Evolutionary conservation across 2,113 vertebrate species (phyloP), one percentile per base, ranked within the genome.

Genomic region (Talpa occidentalis): DNA sequence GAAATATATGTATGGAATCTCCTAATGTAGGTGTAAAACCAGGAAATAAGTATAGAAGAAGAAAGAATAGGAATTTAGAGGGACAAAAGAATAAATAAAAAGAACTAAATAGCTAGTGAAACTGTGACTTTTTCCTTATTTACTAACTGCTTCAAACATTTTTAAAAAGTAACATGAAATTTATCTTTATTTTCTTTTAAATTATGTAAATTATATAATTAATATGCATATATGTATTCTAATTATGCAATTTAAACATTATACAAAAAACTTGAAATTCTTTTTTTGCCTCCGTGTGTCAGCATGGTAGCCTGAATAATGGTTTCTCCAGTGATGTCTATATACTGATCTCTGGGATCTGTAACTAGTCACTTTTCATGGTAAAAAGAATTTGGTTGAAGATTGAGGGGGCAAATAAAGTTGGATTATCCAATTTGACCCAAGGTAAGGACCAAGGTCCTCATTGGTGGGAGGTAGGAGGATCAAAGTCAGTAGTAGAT

Each of bases 171-270:
- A 22, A 22, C 35, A 69, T 59, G 4, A 74, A 91, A 83, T 90
- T 90, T 54, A 88, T 49, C 15, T 93, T 84, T 12, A 40, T 67
- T 95, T 74, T 52, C 72, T 90, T 96, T 89, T 90, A 87, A 94
- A 47, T 85, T 72, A 15, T 42, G 3, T 79, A 80, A 90, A 30
- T 85, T 81, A 21, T 66, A 22, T 42, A 49, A 78, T 72, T 76
- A 72, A 54, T 92, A 60, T 56, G 17, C 17, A 30, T 40, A 67
- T 82, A 64, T 76, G 2, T 1, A 82, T 89, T 67, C 21, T 16
- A 88, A 89, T 59, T 42, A 15, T 81, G 1, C 14, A 62, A 26
- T 47, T 76, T 60, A 67, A 73, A 35, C 3, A 16, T 24, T 47
- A 11, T 72, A 60, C 26, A 82, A 66, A 82, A 81, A 32, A 9